A percentile compares a stretch with the other conserved stretches of the same genome.
Conservation (phyloP, 2,797 vertebrate species). For the Sandelia bainsii region DNA sequence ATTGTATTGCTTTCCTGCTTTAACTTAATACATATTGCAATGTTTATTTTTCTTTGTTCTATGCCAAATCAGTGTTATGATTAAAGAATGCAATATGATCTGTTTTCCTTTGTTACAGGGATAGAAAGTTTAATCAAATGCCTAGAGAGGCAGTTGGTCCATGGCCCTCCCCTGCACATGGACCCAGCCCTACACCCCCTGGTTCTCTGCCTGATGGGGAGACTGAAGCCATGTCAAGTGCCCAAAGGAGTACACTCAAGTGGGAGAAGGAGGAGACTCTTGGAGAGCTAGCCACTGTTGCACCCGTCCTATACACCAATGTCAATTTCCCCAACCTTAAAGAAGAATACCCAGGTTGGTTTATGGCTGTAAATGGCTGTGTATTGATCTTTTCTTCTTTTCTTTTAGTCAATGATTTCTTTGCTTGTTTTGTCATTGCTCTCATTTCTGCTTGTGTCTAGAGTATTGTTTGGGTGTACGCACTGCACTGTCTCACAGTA, state of each 20-base stretch:
- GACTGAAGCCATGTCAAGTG: constrained; percentile 94
- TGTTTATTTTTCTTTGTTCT: neutral
- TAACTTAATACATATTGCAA: neutral
- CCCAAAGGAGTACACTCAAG: constrained; percentile 96
- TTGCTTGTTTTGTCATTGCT: neutral
- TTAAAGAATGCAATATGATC: neutral
- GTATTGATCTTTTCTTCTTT: neutral
- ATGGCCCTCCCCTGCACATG: constrained; percentile 84
- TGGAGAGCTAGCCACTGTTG: constrained; percentile 96
- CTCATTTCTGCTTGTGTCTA: neutral
- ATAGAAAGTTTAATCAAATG: constrained; percentile 92
- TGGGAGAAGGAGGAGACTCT: constrained; percentile 99
- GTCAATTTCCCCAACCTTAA: constrained; percentile 97
- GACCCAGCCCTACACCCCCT: constrained; percentile 67
- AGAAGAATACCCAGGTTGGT: constrained; percentile 95
- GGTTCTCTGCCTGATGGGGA: constrained; percentile 82
- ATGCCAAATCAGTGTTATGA: neutral
- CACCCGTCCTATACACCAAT: constrained; percentile 98
- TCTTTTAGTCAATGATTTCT: neutral
- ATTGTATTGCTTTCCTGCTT: constrained; percentile 28
- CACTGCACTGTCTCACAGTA: constrained; percentile 8
- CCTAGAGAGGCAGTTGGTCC: constrained; percentile 87
- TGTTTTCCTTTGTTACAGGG: constrained; percentile 79
- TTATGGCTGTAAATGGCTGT: neutral
- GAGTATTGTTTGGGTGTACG: constrained; percentile 17